Percentiles rank a stretch among this genome's conserved stretches.
These are phyloP conservation scores for Caenorhabditis inopinata DNA, from an alignment of 1,140 invertebrate species.

Conservation along the genomic window DNA sequence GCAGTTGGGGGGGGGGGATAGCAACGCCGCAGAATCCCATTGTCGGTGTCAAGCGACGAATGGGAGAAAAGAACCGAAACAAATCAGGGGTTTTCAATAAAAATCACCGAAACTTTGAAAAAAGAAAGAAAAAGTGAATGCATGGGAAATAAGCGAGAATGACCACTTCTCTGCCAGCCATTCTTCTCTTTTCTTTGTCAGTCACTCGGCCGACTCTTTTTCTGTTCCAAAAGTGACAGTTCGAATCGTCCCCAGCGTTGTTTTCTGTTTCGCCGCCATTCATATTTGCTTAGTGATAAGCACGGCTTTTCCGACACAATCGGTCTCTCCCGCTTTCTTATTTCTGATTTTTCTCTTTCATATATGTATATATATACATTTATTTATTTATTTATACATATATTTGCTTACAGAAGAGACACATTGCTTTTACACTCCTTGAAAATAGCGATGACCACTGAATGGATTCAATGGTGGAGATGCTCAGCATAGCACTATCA, in stretches of 20 bases:
- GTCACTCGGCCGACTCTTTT: not conserved
- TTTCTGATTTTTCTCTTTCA: not conserved
- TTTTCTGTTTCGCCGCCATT: not conserved
- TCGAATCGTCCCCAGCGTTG: not conserved
- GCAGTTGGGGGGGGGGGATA: no score
- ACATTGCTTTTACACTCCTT: not conserved
- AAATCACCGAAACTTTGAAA: no score
- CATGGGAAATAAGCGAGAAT: not conserved
- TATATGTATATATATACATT: no score
- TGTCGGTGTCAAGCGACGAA: no score
- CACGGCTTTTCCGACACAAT: not conserved
- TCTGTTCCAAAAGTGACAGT: slow-evolving; percentile 9
- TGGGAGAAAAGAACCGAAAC: no score
- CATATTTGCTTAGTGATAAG: slow-evolving; percentile 11
- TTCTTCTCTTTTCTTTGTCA: not conserved
- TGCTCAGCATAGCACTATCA: no score
- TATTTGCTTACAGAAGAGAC: slow-evolving; percentile 20
- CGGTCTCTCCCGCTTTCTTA: not conserved
- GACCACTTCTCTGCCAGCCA: not conserved
- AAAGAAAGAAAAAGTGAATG: not conserved
- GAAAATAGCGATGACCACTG: slow-evolving; percentile 10
- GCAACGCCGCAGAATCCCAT: no score
- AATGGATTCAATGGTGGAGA: no score
- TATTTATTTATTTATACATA: no score
- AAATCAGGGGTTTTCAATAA: no score